A percentile compares a stretch with the other conserved stretches of the same genome.
These are phyloP conservation scores for Nematolebias whitei DNA, from an alignment of 2,113 vertebrate species.

Conservation along the genomic window DNA sequence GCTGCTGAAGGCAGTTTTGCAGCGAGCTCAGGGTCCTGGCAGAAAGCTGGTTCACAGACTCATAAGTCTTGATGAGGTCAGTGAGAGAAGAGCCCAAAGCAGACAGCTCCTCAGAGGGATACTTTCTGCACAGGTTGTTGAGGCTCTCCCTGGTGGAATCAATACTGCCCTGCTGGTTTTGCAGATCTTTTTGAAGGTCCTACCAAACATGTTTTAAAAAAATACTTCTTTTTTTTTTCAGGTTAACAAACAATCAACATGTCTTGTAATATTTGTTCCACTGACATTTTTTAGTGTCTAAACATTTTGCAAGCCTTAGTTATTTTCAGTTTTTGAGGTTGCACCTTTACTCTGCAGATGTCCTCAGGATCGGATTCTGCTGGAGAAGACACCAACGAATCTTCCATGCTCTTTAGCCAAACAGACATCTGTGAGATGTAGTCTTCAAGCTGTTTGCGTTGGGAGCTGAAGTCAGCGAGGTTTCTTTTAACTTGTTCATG, in stretches of 20 bases:
- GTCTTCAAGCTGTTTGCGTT: conserved; percentile 86
- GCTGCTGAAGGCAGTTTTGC: conserved; percentile 89
- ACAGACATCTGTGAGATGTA: conserved; percentile 83
- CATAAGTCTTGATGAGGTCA: conserved; percentile 88
- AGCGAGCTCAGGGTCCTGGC: conserved; percentile 84
- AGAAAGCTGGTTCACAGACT: conserved; percentile 88
- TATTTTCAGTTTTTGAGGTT: not conserved
- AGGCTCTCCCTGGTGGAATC: conserved; percentile 88
- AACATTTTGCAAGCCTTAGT: not conserved
- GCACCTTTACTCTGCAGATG: conserved; percentile 91
- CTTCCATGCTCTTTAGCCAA: conserved; percentile 85
- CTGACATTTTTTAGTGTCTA: too few relatives aligned
- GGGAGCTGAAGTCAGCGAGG: conserved; percentile 86
- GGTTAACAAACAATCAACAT: not conserved
- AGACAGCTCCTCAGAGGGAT: conserved; percentile 88
- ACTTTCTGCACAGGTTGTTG: conserved; percentile 91
- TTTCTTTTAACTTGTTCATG: conserved; percentile 84
- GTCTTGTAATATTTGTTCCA: not conserved
- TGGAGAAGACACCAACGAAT: conserved; percentile 80
- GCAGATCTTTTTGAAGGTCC: conserved; percentile 93
- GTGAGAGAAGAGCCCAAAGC: conserved; percentile 85
- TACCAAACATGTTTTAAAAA: conserved; percentile 59
- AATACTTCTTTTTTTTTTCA: not conserved
- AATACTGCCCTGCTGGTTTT: conserved; percentile 88
- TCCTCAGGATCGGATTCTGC: conserved; percentile 81